phyloP scores from a whole-genome alignment of 2,888 invertebrate genomes.

The Colostygia pectinataria region DNA sequence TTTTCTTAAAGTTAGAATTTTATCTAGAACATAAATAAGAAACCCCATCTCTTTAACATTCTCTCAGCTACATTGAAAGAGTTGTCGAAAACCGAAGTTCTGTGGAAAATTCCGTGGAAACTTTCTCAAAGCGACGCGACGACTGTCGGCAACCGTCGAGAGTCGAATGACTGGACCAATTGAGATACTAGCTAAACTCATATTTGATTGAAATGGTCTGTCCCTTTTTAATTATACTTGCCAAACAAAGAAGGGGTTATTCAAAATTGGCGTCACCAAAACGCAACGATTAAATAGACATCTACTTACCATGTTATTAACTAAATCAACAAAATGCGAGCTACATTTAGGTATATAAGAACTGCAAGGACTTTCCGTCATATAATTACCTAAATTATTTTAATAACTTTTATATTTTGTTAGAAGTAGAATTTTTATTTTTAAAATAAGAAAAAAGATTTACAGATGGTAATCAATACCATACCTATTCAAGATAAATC shows the following conservation, averaged over 20 bases:
- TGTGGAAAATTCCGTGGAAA: constrained; percentile 44
- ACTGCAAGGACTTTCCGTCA: too few relatives aligned
- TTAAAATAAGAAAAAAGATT: too few relatives aligned
- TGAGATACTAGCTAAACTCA: constrained; percentile 38
- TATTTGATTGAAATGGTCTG: constrained; percentile 25
- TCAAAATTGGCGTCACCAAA: constrained; percentile 22
- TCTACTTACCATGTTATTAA: constrained; percentile 42
- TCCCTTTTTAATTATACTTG: constrained; percentile 31
- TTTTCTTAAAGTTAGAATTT: constrained; percentile 9
- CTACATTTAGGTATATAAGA: too few relatives aligned
- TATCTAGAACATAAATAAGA: constrained; percentile 21
- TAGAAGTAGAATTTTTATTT: too few relatives aligned
- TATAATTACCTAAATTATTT: too few relatives aligned
- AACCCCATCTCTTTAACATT: constrained; percentile 18
- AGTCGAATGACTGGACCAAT: constrained; percentile 50
- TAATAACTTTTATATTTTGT: too few relatives aligned
- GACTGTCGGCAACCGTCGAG: constrained; percentile 46
- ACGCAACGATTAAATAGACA: constrained; percentile 40
- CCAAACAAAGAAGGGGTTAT: constrained; percentile 27
- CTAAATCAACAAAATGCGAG: constrained; percentile 42
- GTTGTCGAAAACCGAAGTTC: constrained; percentile 49
- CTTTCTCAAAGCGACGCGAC: constrained; percentile 43
- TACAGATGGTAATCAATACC: too few relatives aligned
- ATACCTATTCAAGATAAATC: too few relatives aligned
- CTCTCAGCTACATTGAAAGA: constrained; percentile 27